Base-by-base conservation (phyloP, 2,888 invertebrate genomes). In the Bibio marci region DNA sequence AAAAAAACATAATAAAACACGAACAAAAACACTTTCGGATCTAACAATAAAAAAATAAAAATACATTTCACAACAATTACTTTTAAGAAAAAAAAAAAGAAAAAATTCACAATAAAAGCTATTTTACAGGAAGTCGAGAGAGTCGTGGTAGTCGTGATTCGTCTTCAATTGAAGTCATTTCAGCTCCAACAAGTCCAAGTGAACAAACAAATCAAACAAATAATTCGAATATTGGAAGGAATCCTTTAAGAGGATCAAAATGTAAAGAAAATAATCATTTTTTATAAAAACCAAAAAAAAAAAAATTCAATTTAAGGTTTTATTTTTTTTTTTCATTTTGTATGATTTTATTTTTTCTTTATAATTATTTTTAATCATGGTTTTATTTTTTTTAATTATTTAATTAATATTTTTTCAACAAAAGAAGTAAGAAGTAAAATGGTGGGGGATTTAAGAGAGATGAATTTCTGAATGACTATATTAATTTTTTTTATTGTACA, bases 221-320 rank as follows among this genome's bases (percentile, higher is more conserved):
- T 40, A 39, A 34, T 45, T 43, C 67, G 42, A 60, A 64, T 59
- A 74, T 81, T 69, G 75, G 76, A 49, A 71, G 81, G 55, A 79
- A 79, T 60, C 77, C 80, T 50, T 72, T 82, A 54, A 70, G 82
- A 64, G 81, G 81, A 71, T 82, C 82, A 48, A 82, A 82, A 70
- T 82, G 75, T 75, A 75, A 22, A 22, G 8, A 22, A 22, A 22
- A 7, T 11, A 28, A 28, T n/a, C 10, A n/a, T 28, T 28, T 4
- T 8, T 28, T 28, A 8, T 28, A 11, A 28, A 7, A 7, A 12
- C 4, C 4, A 28, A 28, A n/a, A 28, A 7, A 7, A 12, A 28
- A 28, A 28, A 28, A n/a, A 28, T 28, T 28, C 4, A n/a, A 13
- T 13, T 28, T 28, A 6, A 6, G 5, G n/a, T 22, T 22, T 57